Evolutionary conservation across 2,113 vertebrate species (phyloP).

Genomic region (Prochilodus magdalenae): DNA sequence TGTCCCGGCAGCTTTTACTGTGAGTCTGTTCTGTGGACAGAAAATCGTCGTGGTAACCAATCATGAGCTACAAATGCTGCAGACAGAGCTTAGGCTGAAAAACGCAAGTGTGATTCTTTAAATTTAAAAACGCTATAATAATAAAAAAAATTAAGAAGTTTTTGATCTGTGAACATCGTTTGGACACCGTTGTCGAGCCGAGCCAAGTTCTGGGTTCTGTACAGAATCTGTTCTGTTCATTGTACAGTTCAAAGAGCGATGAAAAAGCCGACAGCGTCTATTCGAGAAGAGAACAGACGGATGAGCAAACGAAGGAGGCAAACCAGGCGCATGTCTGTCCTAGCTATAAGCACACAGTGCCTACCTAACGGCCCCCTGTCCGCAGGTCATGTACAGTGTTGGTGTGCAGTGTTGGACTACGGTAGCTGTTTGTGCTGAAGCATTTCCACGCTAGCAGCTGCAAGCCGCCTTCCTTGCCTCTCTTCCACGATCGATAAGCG

Average conservation of each 20-base stretch:
- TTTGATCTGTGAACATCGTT: not conserved
- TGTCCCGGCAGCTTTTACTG: no score
- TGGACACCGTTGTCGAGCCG: not conserved
- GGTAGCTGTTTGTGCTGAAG: slow-evolving; percentile 23
- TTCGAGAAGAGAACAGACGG: not conserved
- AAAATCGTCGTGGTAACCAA: not conserved
- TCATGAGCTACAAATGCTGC: not conserved
- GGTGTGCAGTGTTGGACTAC: not conserved
- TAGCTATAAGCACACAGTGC: slow-evolving; percentile 53
- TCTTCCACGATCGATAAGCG: not conserved
- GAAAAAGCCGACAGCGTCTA: not conserved
- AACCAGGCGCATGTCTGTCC: slow-evolving; percentile 17
- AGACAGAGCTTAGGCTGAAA: not conserved
- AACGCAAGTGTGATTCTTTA: not conserved
- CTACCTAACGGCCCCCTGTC: slow-evolving; percentile 44
- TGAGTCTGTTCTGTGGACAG: no score
- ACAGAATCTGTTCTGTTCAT: not conserved
- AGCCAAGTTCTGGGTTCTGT: not conserved
- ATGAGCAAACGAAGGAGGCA: not conserved
- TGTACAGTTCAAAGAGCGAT: slow-evolving; percentile 6
- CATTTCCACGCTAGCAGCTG: slow-evolving; percentile 5
- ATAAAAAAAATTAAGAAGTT: not conserved
- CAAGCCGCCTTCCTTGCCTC: slow-evolving; percentile 1
- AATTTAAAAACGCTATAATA: not conserved
- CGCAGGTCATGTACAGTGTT: not conserved